phyloP scores from a whole-genome alignment of 2,113 vertebrate species.

The Callithrix jacchus region DNA sequence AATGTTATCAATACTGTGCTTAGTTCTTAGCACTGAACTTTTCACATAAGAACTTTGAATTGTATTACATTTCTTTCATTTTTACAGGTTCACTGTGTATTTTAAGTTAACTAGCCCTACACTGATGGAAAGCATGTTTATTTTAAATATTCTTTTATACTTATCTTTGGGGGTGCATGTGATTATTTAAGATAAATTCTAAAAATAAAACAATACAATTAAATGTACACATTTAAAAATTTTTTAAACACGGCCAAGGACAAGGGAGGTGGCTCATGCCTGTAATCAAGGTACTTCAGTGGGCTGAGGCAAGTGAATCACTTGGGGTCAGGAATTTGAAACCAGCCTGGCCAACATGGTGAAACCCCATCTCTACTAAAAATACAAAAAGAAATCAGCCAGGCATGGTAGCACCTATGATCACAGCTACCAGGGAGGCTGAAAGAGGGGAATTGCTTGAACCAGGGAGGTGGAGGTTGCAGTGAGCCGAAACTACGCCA shows the following conservation, averaged over 20 bases:
- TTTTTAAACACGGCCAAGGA: background rate
- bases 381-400: no score
- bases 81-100: background rate
- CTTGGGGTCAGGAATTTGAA: no score
- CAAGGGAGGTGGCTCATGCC: no score
- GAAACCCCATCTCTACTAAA: no score
- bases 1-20: background rate
- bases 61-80: background rate
- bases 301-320: no score
- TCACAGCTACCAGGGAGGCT: no score
- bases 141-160: background rate
- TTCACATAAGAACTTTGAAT: background rate
- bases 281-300: no score
- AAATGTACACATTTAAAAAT: background rate
- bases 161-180: background rate
- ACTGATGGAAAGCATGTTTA: background rate
- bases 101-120: background rate
- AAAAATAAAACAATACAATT: background rate
- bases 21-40: background rate
- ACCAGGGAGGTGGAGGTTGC: no score
- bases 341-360: no score
- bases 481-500: no score
- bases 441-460: no score
- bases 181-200: slow-evolving; percentile 1
- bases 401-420: no score